These are phyloP conservation scores for Emberiza fucata DNA, from an alignment of 2,113 vertebrate species.

Conservation along the genomic window DNA sequence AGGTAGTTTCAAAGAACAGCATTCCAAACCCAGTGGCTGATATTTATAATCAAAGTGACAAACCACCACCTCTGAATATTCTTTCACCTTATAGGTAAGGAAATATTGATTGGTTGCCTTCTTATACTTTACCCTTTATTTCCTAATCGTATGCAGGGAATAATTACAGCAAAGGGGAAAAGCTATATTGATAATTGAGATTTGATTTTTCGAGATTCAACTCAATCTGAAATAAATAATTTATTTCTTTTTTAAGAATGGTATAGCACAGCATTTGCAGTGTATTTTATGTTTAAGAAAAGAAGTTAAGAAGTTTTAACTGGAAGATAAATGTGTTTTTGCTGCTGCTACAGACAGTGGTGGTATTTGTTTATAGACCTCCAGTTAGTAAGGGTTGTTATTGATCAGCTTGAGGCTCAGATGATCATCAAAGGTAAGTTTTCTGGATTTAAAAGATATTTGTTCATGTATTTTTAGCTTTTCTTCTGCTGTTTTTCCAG, in stretches of 20 bases:
- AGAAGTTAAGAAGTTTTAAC: neutral
- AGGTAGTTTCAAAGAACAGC: conserved; percentile 96
- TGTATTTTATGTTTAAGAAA: neutral
- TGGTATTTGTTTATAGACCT: neutral
- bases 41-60: conserved; percentile 93
- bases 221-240: neutral
- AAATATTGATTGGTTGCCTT: neutral
- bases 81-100: conserved; percentile 88
- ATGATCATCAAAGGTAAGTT: neutral
- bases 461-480: neutral
- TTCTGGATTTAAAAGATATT: neutral
- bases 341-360: neutral
- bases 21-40: conserved; percentile 90
- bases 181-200: neutral
- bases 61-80: conserved; percentile 92
- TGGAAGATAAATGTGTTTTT: neutral
- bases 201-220: neutral
- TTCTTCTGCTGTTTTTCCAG: conserved; percentile 65
- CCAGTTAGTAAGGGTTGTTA: neutral
- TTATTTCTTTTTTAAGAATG: neutral
- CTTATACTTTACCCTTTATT: neutral
- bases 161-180: neutral
- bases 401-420: neutral
- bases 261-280: neutral
- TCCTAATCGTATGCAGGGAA: neutral